Conservation (phyloP, 2,888 invertebrate genomes). For the Leptarthrus brevirostris region DNA sequence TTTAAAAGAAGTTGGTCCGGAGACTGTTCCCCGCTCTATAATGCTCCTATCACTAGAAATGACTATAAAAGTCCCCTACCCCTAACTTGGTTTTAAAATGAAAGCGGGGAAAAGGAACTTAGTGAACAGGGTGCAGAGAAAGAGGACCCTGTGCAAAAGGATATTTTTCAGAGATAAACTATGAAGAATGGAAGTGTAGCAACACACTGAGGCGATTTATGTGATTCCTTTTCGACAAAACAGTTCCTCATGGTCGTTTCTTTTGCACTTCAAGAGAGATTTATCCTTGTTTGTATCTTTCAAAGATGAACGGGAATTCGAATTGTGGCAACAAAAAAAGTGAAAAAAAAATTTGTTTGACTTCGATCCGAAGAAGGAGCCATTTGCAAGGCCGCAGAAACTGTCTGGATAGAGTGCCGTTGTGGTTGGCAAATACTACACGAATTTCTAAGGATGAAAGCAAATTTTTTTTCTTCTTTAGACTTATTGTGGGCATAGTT, state of each 20-base stretch:
- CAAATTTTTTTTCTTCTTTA: not conserved
- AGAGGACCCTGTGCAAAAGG: not conserved
- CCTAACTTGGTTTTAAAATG: not conserved
- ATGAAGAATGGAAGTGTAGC: conserved; percentile 32
- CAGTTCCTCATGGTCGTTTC: conserved; percentile 31
- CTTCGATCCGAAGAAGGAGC: conserved; percentile 5
- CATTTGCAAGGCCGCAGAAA: not conserved
- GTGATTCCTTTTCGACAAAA: conserved; percentile 31
- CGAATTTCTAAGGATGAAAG: not conserved
- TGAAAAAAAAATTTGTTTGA: conserved; percentile 2
- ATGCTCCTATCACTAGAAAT: too few relatives aligned
- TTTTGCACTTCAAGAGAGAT: conserved; percentile 28
- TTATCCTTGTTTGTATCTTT: conserved; percentile 43
- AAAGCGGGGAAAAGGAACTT: not conserved
- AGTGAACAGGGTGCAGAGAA: not conserved
- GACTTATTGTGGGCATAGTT: not conserved
- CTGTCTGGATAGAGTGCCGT: not conserved
- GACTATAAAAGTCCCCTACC: conserved; percentile 14
- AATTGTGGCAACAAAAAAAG: not conserved
- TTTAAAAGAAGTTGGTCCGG: not conserved
- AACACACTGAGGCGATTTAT: conserved; percentile 26
- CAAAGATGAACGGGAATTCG: conserved; percentile 7
- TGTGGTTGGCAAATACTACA: not conserved
- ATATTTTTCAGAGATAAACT: conserved; percentile 44
- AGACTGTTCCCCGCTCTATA: not conserved